Percentiles rank a stretch among this genome's conserved stretches.
These are phyloP conservation scores for Hydrolagus colliei DNA, from an alignment of 2,797 vertebrate species.

Conservation along the genomic window DNA sequence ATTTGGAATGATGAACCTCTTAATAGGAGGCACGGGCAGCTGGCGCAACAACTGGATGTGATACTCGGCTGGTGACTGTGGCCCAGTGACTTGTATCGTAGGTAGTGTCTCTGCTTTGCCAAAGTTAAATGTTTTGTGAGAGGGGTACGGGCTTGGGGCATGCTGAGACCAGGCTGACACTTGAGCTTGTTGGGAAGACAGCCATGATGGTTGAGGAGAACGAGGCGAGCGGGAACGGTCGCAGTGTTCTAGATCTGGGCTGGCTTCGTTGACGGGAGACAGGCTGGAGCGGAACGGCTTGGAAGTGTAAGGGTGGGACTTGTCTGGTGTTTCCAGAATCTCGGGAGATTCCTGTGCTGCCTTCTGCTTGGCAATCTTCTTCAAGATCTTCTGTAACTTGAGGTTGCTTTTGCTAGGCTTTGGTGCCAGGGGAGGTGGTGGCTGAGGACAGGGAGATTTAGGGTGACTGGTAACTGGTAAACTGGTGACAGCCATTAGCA, in stretches of 20 bases:
- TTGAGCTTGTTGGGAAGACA: not conserved
- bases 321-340: slow-evolving; percentile 38
- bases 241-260: slow-evolving; percentile 69
- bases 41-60: not conserved
- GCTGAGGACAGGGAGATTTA: slow-evolving; percentile 46
- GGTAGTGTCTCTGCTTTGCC: slow-evolving; percentile 3
- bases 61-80: not conserved
- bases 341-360: slow-evolving; percentile 50
- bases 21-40: not conserved
- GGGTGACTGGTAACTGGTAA: slow-evolving; percentile 42
- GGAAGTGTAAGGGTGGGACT: slow-evolving; percentile 32
- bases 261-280: slow-evolving; percentile 84
- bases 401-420: slow-evolving; percentile 83
- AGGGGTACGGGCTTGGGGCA: not conserved
- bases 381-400: slow-evolving; percentile 76
- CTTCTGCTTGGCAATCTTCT: slow-evolving; percentile 72
- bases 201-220: not conserved
- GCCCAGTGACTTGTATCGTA: not conserved
- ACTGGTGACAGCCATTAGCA: slow-evolving; percentile 65
- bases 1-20: not conserved
- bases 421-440: slow-evolving; percentile 72
- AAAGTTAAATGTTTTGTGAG: not conserved
- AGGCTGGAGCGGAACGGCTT: slow-evolving; percentile 73
- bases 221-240: slow-evolving; percentile 53
- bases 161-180: not conserved